Base-by-base conservation (phyloP, 2,797 vertebrate species). In the Takifugu rubripes region DNA sequence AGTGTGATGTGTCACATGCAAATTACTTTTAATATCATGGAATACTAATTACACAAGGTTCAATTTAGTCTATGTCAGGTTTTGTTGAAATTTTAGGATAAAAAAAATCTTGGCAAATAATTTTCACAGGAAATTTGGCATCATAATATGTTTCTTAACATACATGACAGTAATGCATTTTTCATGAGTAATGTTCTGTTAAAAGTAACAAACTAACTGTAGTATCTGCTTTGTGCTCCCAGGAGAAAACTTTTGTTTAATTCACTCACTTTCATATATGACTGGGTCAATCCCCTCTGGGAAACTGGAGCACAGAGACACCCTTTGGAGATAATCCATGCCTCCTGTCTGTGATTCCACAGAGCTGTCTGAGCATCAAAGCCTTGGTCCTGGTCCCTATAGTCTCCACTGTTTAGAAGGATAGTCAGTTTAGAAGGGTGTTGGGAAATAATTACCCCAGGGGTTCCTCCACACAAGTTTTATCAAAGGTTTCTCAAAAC, bases 301-400 rank as follows among this genome's bases (percentile, higher is more conserved):
- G 86, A 79, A 82, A 82, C 52, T 25, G 66, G 65, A 84, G 75
- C 83, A 77, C 49, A 66, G 79, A 88, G 78, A 81, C 75, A 81
- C 84, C 77, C 84, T 83, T 87, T 86, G 70, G 84, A 81, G 67
- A 75, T 81, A 84, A 84, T 57, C 72, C 62, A 63, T 54, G 68
- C 70, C 86, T 86, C 85, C 82, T 86, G 59, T 52, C 47, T 77
- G 77, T 81, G 81, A 85, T 86, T 87, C 81, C 76, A 84, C 59
- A 71, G 68, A 83, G 78, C 59, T 79, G 75, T 88, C 77, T 79
- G 82, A 86, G 88, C 88, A 90, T 91, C 87, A 91, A 91, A 90
- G 88, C 74, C 47, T 53, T 4, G 25, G 75, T 85, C 79, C 71
- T 61, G 51, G 83, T 87, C 80, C 82, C 86, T 44, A 50, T 75